Base-by-base conservation (phyloP, 2,797 vertebrate species). In the Ambastaia sidthimunki region DNA sequence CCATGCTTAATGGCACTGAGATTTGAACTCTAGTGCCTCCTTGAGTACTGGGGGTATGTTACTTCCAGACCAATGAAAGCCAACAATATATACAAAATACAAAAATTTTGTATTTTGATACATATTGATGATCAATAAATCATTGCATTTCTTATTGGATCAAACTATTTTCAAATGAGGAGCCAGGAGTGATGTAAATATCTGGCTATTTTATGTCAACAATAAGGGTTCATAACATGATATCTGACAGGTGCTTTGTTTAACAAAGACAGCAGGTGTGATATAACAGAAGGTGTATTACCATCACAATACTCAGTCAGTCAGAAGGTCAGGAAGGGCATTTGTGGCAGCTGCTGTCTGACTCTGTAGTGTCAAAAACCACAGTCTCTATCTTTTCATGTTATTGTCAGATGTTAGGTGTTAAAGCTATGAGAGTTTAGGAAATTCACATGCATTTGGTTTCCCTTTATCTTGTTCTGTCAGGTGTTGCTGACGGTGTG, bases 401-500 rank as follows among this genome's bases (percentile, higher is more conserved):
- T 9, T 16, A 4, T 37, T 54, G 28, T 23, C 12, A 75, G 23
- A 74, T 15, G 3, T 59, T 9, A 70, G 15, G 41, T 78, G 76
- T 62, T 78, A 48, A 70, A 60, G 41, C 25, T 21, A 3, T 50
- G 3, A 12, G 44, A 10, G 12, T 60, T 70, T 12, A 50, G 13
- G 60, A 75, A 52, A 28, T 60, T 6, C 6, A 31, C 48, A 23
- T 19, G 1, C 19, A 37, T 1, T 3, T 48, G 18, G 16, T 50
- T 63, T 74, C 54, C 10, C 34, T 41, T 59, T 78, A 10, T 23
- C 7, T 63, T 21, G 10, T 28, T 41, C 15, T 37, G 59, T 16
- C 90, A 98, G 98, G 98, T 23, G 98, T 99, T 60, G 98, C 98
- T 9, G 98, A 99, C 87, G 98, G 97, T 0, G 98, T 99, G 0